phyloP scores from a whole-genome alignment of 2,797 vertebrate species.

The Australoheros facetus region DNA sequence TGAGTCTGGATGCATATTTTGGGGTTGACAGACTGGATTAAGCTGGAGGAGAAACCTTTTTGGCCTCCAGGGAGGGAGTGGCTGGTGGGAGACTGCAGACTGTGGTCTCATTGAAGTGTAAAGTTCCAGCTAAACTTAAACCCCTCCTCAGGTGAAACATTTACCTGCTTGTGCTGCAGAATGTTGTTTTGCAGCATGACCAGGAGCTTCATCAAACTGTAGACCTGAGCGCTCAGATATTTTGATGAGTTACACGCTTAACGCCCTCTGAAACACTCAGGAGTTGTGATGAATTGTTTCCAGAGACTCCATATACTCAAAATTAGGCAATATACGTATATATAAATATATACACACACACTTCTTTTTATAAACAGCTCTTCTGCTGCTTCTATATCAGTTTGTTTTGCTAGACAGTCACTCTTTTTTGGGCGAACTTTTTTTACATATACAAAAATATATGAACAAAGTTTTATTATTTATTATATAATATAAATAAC shows the following conservation, averaged over 20 bases:
- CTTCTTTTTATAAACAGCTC: conserved; percentile 50
- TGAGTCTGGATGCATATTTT: conserved; percentile 13
- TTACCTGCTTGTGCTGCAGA: conserved; percentile 46
- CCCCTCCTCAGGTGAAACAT: conserved; percentile 56
- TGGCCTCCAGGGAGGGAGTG: conserved; percentile 1
- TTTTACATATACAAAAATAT: conserved; percentile 68
- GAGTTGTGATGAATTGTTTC: conserved; percentile 25
- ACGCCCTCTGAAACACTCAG: conserved; percentile 27
- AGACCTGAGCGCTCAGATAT: conserved; percentile 6
- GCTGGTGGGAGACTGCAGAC: conserved; percentile 5
- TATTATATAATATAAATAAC: conserved; percentile 82
- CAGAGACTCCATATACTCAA: conserved; percentile 25
- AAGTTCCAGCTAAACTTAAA: conserved; percentile 9
- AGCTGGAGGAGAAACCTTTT: conserved; percentile 22
- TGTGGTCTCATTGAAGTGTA: not conserved
- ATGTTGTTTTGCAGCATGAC: conserved; percentile 32
- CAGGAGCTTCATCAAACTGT: conserved; percentile 36
- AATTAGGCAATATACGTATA: conserved; percentile 51
- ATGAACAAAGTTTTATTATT: conserved; percentile 82
- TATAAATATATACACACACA: not conserved
- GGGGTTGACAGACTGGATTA: not conserved
- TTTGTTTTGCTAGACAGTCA: conserved; percentile 46
- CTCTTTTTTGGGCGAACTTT: conserved; percentile 57
- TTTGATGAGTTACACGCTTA: not conserved
- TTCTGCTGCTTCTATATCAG: conserved; percentile 54